Evolutionary conservation across 2,888 invertebrate genomes (phyloP), one percentile per base, ranked within the genome.

Genomic region (Pyrrhopygopsis socrates): DNA sequence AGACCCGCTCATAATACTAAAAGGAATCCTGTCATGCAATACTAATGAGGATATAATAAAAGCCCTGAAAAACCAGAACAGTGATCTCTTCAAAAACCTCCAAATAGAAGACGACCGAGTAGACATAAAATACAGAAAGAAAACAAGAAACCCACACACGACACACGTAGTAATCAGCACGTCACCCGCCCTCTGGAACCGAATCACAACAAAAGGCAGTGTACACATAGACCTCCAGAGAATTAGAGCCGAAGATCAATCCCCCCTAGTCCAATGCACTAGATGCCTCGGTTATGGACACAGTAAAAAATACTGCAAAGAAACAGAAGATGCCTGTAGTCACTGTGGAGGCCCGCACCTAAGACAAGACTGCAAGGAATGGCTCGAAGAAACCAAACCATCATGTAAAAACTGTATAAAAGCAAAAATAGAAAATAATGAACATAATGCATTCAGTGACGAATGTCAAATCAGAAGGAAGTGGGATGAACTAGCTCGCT

Each of bases 201-300:
- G 45, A 9, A 8, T 45, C 3, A 45, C 45, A 15, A 15, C 45
- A 9, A 15, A 18, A 15, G 11, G 15, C 18, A n/a, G n/a, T n/a
- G 45, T 45, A 3, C 45, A 45, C 15, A 58, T 58, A 8, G 58
- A 58, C 20, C 24, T 58, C 13, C 58, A 58, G 15, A 9, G 24
- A 24, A 15, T 58, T 2, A 2, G 58, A 9, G 58, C 24, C 1
- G 58, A 9, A 24, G 58, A 58, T 13, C 58, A 58, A 1, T 58
- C 58, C 2, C 58, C 58, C 3, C 24, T 78, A 29, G 29, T 78
- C 0, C 78, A 78, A 22, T 78, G 78, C 38, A 18, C 78, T 0
- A 34, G 34, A 2, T 78, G 78, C 29, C 45, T 78, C 0, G 73
- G 73, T 0, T 78, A 70, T 11, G 78, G 78, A 2, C 78, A 78